Base-by-base conservation (phyloP, 2,113 vertebrate genomes). In the Neogobius melanostomus region DNA sequence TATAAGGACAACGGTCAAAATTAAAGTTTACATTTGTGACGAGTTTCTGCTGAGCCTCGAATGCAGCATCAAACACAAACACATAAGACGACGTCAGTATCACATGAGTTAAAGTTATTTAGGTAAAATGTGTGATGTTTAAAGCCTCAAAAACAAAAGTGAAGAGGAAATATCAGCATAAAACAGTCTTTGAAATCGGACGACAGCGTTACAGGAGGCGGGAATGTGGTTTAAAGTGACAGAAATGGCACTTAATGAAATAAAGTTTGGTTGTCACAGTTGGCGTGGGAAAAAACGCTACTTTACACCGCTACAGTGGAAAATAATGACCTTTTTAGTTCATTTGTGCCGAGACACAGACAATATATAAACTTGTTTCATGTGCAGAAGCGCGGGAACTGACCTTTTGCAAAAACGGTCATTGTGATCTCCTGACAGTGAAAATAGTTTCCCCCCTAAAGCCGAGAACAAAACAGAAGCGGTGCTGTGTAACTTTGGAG, bases 1-100 rank as follows among this genome's bases (percentile, higher is more conserved):
- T 28, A 1, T 0, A 5, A 36, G 28, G 28, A 36, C 1, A 36
- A 21, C 21, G 21, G 21, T 21, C 21, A 21, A 3, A 36, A 36
- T 36, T 5, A 3, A 28, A 28, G 28, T 28, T 28, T 28, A 36
- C 56, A 56, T 36, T 57, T 53, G 14, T 42, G 11, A 11, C 57
- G 28, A 60, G 57, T 44, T 60, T 60, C 57, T 11, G 10, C 14
- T 44, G 57, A 60, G 59, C 36, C 42, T 61, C 36, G n/a, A 61
- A 61, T 12, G 42, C 59, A 61, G 59, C 59, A 6, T 59, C 59
- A 43, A 44, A 61, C 6, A 7, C n/a, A 61, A 44, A 61, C 28
- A 36, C 28, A 61, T 1, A 7, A 7, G 8, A 61, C 45, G n/a
- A n/a, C 11, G 11, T 36, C 12, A 60, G 36, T 15, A 44, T 45